Base-by-base conservation (phyloP, 2,113 vertebrate species). In the Porphyrio hochstetteri region DNA sequence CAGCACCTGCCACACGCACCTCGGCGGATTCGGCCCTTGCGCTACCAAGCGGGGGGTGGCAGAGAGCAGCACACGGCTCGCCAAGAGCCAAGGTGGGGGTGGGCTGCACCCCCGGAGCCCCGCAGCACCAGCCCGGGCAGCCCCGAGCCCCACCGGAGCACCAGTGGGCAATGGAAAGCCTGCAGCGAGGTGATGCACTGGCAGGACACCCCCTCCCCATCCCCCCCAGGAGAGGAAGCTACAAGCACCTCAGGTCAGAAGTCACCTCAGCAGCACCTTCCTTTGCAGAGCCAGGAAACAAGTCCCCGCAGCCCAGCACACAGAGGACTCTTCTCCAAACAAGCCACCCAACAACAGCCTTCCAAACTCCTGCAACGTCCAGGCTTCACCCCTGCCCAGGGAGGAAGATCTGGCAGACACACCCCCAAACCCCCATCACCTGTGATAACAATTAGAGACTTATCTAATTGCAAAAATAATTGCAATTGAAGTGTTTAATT, bases 401-500 rank as follows among this genome's bases (percentile, higher is more conserved):
- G 35, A 46, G 74, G 52, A 77, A 63, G 46, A 74, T 38, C 84
- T 76, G 65, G 63, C 70, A 92, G 91, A 67, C 52, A 63, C 67
- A 50, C 80, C 60, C 87, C 77, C 90, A 87, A 92, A 83, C 33
- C 86, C 69, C 91, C 96, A 69, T 94, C 96, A 96, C 97, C 96
- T 97, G 93, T 95, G 90, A 93, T 95, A 97, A 96, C 98, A 97
- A 98, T 97, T 97, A 97, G 94, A 95, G 96, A 90, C 95, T 98
- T 96, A 95, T 81, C 96, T 98, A 98, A 98, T 97, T 98, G 97
- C 96, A 97, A 97, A 97, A 98, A 96, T 98, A 97, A 98, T 98
- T 98, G 97, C 96, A 96, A 98, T 92, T 96, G 96, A 98, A 97
- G 96, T 96, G 81, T 90, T 97, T 98, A 97, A 98, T 98, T 98